Percentiles rank a stretch among this genome's conserved stretches.
phyloP scores from a whole-genome alignment of 2,113 vertebrate species.

The Mesembrinibis cayennensis region DNA sequence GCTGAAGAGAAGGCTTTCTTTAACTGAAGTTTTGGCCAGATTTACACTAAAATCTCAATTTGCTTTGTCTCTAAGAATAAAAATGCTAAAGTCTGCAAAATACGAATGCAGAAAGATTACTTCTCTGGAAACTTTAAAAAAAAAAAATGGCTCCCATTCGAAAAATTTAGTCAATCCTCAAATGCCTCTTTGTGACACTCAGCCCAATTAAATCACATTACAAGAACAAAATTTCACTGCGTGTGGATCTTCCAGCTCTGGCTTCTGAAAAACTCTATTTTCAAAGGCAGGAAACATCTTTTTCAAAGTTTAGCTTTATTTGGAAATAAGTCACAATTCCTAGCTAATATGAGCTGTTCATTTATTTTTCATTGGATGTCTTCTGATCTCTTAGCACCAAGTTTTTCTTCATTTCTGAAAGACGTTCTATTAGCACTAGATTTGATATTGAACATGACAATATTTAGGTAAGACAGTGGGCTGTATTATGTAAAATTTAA shows the following conservation, averaged over 20 bases:
- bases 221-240: not conserved
- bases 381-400: not conserved
- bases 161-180: not conserved
- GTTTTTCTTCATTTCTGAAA: not conserved
- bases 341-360: not conserved
- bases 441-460: not conserved
- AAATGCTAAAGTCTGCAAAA: not conserved
- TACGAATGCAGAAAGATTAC: not conserved
- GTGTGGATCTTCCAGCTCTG: not conserved
- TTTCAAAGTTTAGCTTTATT: not conserved
- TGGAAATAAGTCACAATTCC: not conserved
- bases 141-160: not conserved
- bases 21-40: not conserved
- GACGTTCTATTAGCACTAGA: not conserved
- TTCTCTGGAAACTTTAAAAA: not conserved
- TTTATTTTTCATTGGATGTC: not conserved
- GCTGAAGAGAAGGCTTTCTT: not conserved
- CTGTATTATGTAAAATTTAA: not conserved
- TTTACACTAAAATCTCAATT: not conserved
- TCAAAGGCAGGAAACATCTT: not conserved
- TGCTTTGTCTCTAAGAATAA: not conserved
- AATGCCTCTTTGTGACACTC: not conserved
- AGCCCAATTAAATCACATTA: constrained; percentile 4
- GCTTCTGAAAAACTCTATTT: not conserved
- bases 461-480: not conserved